Percentiles rank a stretch among this genome's conserved stretches.
Conservation (phyloP, 92 coral and sea anemone species). For the Isaurus tuberculatus region DNA sequence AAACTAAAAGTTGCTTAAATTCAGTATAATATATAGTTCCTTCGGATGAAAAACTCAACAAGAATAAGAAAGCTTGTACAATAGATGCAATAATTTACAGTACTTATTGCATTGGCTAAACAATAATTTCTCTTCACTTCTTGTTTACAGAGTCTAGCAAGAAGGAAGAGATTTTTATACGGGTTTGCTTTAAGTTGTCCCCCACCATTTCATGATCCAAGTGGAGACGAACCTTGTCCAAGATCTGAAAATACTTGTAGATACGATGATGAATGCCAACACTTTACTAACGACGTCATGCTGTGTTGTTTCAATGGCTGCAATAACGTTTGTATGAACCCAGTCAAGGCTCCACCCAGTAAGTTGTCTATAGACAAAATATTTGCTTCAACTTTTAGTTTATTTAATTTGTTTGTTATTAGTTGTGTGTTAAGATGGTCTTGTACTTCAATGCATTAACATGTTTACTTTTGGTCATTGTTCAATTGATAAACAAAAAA, state of each 20-base stretch:
- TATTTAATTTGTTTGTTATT: neutral
- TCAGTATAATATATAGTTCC: no score
- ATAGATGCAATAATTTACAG: no score
- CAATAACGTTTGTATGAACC: conserved; percentile 19
- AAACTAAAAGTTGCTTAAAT: no score
- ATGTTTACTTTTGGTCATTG: no score
- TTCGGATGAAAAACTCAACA: no score
- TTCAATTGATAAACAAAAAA: neutral
- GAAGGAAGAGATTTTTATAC: conserved; percentile 20
- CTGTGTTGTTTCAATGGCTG: conserved; percentile 41
- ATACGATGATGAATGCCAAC: conserved; percentile 33
- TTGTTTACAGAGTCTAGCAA: conserved; percentile 16
- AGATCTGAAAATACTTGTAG: conserved; percentile 24
- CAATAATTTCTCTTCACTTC: no score
- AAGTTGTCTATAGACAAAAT: neutral
- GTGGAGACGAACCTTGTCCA: conserved; percentile 17
- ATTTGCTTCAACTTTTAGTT: neutral
- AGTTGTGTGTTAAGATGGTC: no score
- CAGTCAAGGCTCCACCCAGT: conserved; percentile 30
- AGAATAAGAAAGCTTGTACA: no score
- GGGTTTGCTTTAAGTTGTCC: conserved; percentile 34
- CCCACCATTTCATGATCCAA: conserved; percentile 26
- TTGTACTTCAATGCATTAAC: no score
- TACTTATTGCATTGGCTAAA: no score
- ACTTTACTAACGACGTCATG: neutral